A percentile compares a stretch with the other conserved stretches of the same genome.
phyloP scores from a whole-genome alignment of 2,888 invertebrate species.

The Heliconius ismenius region DNA sequence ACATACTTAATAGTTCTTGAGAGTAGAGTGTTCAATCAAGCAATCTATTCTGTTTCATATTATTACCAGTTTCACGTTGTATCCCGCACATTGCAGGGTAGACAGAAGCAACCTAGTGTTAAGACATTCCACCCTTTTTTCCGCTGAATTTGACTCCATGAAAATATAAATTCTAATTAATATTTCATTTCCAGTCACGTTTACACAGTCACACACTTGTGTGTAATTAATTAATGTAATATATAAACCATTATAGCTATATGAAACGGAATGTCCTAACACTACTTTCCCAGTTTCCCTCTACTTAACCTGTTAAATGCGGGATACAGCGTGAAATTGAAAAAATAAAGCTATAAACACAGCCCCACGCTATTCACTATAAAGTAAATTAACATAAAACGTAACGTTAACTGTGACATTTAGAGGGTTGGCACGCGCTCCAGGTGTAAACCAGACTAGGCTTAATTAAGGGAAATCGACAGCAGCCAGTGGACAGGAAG shows the following conservation, averaged over 20 bases:
- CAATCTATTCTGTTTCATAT: too few relatives aligned
- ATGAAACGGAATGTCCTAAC: too few relatives aligned
- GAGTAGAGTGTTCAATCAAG: too few relatives aligned
- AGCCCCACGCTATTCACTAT: not conserved
- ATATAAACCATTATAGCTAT: too few relatives aligned
- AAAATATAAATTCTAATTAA: not conserved
- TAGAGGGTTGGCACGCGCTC: slow-evolving; percentile 50
- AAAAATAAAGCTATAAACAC: not conserved
- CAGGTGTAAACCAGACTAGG: slow-evolving; percentile 55
- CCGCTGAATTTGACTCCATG: not conserved
- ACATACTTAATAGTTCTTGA: too few relatives aligned
- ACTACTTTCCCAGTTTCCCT: too few relatives aligned
- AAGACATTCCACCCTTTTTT: not conserved
- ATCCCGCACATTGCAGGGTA: not conserved
- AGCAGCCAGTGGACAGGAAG: slow-evolving; percentile 41
- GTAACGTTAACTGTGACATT: slow-evolving; percentile 27
- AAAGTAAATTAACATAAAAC: slow-evolving; percentile 5
- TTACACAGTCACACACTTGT: not conserved
- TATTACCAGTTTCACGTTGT: not conserved
- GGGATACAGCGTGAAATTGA: too few relatives aligned
- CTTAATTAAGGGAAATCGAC: slow-evolving; percentile 51
- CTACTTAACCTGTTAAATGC: too few relatives aligned
- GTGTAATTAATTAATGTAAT: too few relatives aligned
- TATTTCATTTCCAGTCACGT: not conserved
- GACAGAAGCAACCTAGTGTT: not conserved